These are phyloP conservation scores for Patiria miniata DNA, from an alignment of 35 echinoderm and acorn worm genomes.

Conservation along the genomic window DNA sequence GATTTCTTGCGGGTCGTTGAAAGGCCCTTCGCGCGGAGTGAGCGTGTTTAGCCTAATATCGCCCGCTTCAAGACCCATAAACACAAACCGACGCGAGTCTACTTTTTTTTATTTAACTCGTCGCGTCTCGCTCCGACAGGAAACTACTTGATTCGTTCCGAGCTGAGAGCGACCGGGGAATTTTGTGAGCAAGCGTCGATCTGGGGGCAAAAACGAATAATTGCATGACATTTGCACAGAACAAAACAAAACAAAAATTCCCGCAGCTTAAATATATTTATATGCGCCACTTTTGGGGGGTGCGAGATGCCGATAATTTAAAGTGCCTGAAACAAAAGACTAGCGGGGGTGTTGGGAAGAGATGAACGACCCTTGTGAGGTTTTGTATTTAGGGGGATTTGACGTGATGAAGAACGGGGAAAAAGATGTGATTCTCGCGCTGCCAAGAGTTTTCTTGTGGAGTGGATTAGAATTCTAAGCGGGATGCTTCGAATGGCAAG, in stretches of 20 bases:
- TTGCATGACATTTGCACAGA: not conserved
- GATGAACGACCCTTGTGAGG: not conserved
- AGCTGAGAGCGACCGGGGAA: not conserved
- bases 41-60: conserved; percentile 22
- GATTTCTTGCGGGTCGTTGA: conserved; percentile 1
- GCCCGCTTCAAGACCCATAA: not conserved
- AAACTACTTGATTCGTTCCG: conserved; percentile 7
- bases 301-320: conserved; percentile 9
- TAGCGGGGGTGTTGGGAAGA: not conserved
- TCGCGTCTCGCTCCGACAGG: not conserved
- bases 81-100: not conserved
- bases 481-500: too few relatives aligned
- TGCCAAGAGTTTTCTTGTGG: too few relatives aligned
- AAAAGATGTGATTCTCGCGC: too few relatives aligned
- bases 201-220: conserved; percentile 17
- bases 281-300: not conserved
- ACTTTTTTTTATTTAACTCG: too few relatives aligned
- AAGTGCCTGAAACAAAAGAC: not conserved
- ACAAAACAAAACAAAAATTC: too few relatives aligned
- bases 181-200: not conserved
- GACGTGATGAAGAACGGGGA: too few relatives aligned
- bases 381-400: not conserved
- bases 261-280: not conserved
- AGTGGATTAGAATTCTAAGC: too few relatives aligned
- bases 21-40: not conserved